Base-by-base conservation (phyloP, 37 sponge, comb jelly and placozoan genomes). In the Dysidea cf. avara region DNA sequence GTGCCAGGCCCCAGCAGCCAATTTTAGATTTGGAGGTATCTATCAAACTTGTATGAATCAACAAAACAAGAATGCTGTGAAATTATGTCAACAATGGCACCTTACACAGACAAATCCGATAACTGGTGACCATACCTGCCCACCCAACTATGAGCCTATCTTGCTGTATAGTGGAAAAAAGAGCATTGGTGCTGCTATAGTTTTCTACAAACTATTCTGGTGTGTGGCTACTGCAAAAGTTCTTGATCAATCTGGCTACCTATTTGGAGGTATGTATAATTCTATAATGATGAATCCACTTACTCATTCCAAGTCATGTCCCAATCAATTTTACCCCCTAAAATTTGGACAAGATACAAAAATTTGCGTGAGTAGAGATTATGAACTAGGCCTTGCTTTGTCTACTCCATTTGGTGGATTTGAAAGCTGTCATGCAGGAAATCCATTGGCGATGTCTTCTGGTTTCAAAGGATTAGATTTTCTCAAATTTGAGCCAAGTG, bases 391-490 rank as follows among this genome's bases (percentile, higher is more conserved):
- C 25, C 20, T 17, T 18, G 47, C 66, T 14, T 64, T 33, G 22
- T 83, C 83, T 17, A 22, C 75, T 0, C 83, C 76, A 3, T 83
- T 83, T 75, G 83, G 56, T 13, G 83, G 83, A 25, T 83, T 83
- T 47, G 52, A 56, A 64, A 83, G 83, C 71, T 83, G 83, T 34
- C 34, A 7, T 4, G 22, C 16, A 26, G 83, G 83, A 46, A 83
- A 83, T 46, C 72, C 59, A 18, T 55, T 68, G 24, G n/a, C n/a
- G n/a, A n/a, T n/a, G n/a, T n/a, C n/a, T n/a, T n/a, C n/a, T n/a
- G n/a, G n/a, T n/a, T n/a, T n/a, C n/a, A n/a, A n/a, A n/a, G n/a
- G n/a, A n/a, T n/a, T n/a, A n/a, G n/a, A n/a, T n/a, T n/a, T n/a
- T n/a, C n/a, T n/a, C n/a, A n/a, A n/a, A n/a, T n/a, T n/a, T n/a